Conservation (phyloP, 1,140 invertebrate species). For the Ips nitidus region DNA sequence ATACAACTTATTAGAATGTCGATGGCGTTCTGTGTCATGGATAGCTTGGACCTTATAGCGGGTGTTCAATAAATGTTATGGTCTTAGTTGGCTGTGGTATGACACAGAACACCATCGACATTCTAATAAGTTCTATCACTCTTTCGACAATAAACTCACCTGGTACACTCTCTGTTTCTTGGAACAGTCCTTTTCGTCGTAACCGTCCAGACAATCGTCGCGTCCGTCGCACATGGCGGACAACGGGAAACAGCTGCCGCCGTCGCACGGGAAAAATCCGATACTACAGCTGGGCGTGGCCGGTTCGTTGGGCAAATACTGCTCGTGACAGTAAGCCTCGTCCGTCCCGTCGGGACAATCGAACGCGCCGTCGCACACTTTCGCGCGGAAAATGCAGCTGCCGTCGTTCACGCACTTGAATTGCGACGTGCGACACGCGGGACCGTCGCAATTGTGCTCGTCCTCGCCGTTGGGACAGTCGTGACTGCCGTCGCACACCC, state of each 20-base stretch:
- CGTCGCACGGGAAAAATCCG: slow-evolving; percentile 66
- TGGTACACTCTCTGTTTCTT: slow-evolving; percentile 57
- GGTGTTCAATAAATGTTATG: too few species aligned
- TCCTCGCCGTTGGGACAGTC: slow-evolving; percentile 64
- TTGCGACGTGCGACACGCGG: slow-evolving; percentile 55
- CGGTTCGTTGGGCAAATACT: slow-evolving; percentile 47
- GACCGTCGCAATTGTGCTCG: slow-evolving; percentile 53
- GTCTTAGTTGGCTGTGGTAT: too few species aligned
- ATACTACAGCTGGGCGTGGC: slow-evolving; percentile 56
- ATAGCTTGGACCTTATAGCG: too few species aligned
- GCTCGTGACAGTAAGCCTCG: slow-evolving; percentile 58
- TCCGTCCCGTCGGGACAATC: slow-evolving; percentile 80
- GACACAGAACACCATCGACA: too few species aligned
- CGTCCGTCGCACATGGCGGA: slow-evolving; percentile 66
- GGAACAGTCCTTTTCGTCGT: slow-evolving; percentile 70
- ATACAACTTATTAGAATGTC: too few species aligned
- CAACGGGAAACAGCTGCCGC: slow-evolving; percentile 60
- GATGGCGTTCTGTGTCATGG: too few species aligned
- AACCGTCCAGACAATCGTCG: slow-evolving; percentile 68
- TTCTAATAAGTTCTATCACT: too few species aligned
- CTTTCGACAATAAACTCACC: slow-evolving; percentile 14
- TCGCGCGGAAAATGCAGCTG: slow-evolving; percentile 63
- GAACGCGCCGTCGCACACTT: slow-evolving; percentile 66
- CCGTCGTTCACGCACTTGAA: slow-evolving; percentile 72
- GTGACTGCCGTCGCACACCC: slow-evolving; percentile 61